These are phyloP conservation scores for Zaprionus bogoriensis DNA, from an alignment of 2,888 invertebrate species.

Conservation along the genomic window DNA sequence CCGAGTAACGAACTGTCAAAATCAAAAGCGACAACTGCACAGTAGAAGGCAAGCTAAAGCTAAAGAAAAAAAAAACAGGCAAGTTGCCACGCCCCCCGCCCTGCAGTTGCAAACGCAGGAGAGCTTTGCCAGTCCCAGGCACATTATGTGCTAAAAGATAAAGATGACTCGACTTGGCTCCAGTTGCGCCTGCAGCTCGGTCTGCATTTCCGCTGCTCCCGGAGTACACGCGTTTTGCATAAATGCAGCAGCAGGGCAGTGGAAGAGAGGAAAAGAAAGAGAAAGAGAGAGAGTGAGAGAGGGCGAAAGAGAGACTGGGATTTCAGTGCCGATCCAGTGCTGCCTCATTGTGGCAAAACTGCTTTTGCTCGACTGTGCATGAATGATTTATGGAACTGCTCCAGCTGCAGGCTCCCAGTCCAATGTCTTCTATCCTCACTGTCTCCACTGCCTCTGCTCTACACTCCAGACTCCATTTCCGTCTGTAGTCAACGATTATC, in stretches of 20 bases:
- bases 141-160: slow-evolving; percentile 62
- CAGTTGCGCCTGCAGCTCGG: slow-evolving; percentile 9
- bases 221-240: slow-evolving; percentile 55
- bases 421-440: too few relatives aligned
- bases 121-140: slow-evolving; percentile 12
- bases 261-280: slow-evolving; percentile 5
- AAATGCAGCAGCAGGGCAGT: slow-evolving; percentile 31
- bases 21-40: slow-evolving; percentile 59
- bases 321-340: slow-evolving; percentile 15
- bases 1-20: slow-evolving; percentile 78
- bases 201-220: not conserved
- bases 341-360: slow-evolving; percentile 53
- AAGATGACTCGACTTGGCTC: slow-evolving; percentile 52
- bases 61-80: slow-evolving; percentile 35
- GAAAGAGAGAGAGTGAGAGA: slow-evolving; percentile 6
- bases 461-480: slow-evolving; percentile 33
- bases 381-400: slow-evolving; percentile 70
- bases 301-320: too few relatives aligned
- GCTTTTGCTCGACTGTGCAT: slow-evolving; percentile 65
- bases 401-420: slow-evolving; percentile 15
- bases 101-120: slow-evolving; percentile 5
- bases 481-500: slow-evolving; percentile 41
- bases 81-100: slow-evolving; percentile 7
- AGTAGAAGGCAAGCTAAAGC: slow-evolving; percentile 1
- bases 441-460: not conserved